Evolutionary conservation across 2,797 vertebrate species (phyloP).

Genomic region (Neostethus bicornis): DNA sequence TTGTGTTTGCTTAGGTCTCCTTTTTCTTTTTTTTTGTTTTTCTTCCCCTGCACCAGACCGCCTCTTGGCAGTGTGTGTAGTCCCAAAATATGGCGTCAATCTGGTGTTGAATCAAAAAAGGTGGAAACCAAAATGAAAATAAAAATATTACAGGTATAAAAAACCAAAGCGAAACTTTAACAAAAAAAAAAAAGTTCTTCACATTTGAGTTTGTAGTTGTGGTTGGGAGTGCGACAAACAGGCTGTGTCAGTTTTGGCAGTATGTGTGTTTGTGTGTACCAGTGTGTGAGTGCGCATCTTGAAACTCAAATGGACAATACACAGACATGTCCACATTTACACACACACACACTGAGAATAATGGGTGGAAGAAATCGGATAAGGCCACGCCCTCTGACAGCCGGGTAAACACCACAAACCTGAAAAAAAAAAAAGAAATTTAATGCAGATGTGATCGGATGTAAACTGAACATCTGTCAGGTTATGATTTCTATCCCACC

Average conservation of each 20-base stretch:
- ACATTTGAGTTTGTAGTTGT: slow-evolving; percentile 87
- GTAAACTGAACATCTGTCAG: not conserved
- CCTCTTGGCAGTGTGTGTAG: slow-evolving; percentile 80
- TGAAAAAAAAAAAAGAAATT: slow-evolving; percentile 56
- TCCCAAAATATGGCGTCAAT: slow-evolving; percentile 77
- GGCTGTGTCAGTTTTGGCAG: slow-evolving; percentile 88
- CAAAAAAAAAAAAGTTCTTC: slow-evolving; percentile 76
- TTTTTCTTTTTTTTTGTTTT: slow-evolving; percentile 47
- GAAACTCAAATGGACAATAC: slow-evolving; percentile 79
- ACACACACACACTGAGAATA: slow-evolving; percentile 76
- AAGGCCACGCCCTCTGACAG: slow-evolving; percentile 87
- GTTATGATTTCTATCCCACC: slow-evolving; percentile 45
- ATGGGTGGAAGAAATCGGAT: slow-evolving; percentile 83
- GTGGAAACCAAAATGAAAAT: slow-evolving; percentile 72
- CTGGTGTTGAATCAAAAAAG: slow-evolving; percentile 69
- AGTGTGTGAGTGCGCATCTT: slow-evolving; percentile 78
- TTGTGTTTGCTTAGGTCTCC: slow-evolving; percentile 77
- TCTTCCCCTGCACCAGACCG: slow-evolving; percentile 60
- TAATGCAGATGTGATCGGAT: slow-evolving; percentile 1
- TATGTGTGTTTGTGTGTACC: slow-evolving; percentile 79
- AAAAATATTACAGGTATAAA: slow-evolving; percentile 70
- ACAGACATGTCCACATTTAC: slow-evolving; percentile 76
- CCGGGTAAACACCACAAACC: slow-evolving; percentile 78
- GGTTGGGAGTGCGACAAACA: slow-evolving; percentile 82
- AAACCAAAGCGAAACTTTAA: slow-evolving; percentile 62